Percentiles rank a stretch among this genome's conserved stretches.
Conservation (phyloP, 2,797 vertebrate species). For the Arnoldichthys spilopterus region DNA sequence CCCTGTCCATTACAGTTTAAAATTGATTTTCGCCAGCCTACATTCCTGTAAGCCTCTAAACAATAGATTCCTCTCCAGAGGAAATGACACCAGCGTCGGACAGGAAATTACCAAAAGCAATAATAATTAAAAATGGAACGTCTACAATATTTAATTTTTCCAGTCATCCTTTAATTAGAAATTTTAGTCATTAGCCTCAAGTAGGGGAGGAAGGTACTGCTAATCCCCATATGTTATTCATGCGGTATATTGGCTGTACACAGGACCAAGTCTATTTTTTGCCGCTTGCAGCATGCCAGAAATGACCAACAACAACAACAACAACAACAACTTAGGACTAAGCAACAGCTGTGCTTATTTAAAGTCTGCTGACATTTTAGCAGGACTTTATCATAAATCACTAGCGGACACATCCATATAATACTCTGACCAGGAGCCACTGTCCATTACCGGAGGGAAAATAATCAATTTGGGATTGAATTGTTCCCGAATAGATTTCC, state of each 20-base stretch:
- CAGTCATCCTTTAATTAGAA: not conserved
- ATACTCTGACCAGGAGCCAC: conserved; percentile 3
- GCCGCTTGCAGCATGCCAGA: too few relatives aligned
- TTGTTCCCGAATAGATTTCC: not conserved
- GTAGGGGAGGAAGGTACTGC: too few relatives aligned
- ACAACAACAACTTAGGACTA: too few relatives aligned
- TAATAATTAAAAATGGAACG: not conserved
- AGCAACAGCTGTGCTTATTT: not conserved
- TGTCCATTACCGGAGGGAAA: not conserved
- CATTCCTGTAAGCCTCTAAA: not conserved
- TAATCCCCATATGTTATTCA: too few relatives aligned
- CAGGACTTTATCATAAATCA: not conserved
- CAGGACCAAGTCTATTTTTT: too few relatives aligned
- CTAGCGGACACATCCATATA: not conserved
- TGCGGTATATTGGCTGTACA: too few relatives aligned
- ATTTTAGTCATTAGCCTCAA: not conserved
- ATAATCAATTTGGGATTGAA: conserved; percentile 9
- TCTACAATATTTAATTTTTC: too few relatives aligned
- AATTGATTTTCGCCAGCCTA: conserved; percentile 18
- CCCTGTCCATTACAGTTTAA: not conserved
- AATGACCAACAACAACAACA: too few relatives aligned
- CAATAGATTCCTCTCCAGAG: not conserved
- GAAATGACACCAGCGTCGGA: not conserved
- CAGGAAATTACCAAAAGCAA: not conserved
- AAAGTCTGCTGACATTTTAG: not conserved